A percentile compares a stretch with the other conserved stretches of the same genome.
Conservation (phyloP, 2,797 vertebrate genomes). For the Acanthis flammea region DNA sequence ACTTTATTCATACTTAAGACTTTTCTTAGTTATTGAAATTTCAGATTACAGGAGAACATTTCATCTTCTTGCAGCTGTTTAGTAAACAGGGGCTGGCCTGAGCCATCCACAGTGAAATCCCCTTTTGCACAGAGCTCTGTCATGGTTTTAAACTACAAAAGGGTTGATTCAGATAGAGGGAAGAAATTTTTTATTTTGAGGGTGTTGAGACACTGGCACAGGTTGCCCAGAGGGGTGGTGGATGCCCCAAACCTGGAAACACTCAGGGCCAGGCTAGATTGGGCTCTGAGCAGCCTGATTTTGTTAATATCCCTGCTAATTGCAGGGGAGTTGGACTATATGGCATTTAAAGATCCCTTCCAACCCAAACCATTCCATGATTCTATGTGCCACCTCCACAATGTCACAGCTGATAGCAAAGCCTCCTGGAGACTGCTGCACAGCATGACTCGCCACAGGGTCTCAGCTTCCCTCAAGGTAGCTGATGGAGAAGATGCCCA, state of each 20-base stretch:
- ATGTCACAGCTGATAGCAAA: background rate
- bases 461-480: background rate
- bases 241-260: background rate
- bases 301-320: background rate
- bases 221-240: background rate
- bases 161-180: background rate
- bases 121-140: background rate
- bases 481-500: background rate
- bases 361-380: background rate
- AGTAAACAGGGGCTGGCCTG: background rate
- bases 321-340: background rate
- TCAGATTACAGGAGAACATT: background rate
- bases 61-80: background rate
- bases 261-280: fast-evolving
- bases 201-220: background rate
- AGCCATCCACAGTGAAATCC: background rate
- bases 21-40: background rate
- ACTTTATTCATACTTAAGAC: background rate
- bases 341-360: background rate
- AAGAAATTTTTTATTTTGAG: background rate
- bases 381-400: background rate
- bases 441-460: fast-evolving
- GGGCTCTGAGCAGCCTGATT: background rate
- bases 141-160: background rate
- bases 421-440: background rate